Evolutionary conservation across 2,113 vertebrate species (phyloP), one percentile per base, ranked within the genome.

Genomic region (Choloepus hoffmanni): DNA sequence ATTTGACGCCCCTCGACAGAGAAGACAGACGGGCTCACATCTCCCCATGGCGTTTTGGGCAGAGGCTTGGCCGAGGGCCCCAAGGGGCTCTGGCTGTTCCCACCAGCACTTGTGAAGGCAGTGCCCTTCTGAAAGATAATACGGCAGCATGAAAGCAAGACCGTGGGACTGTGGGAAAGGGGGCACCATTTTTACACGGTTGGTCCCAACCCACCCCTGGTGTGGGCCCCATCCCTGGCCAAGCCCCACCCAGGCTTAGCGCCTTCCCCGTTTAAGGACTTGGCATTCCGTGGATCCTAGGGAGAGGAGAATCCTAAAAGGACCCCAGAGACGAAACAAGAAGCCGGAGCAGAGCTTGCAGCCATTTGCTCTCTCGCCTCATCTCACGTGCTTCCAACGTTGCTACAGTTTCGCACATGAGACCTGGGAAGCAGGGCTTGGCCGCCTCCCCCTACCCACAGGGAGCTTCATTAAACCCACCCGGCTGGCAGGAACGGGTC

Each of bases 381-480:
- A 3, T 13, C 8, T 82, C 67, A 18, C 5, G n/a, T 70, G 62
- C 26, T 87, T 73, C 30, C 28, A 26, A 48, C 33, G 15, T 15
- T 23, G 36, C n/a, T 73, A 28, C 12, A 11, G 3, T 19, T 55
- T n/a, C 3, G 73, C 26, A 60, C 21, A 58, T 3, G 63, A 12
- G 3, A 23, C 0, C 1, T 0, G 14, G 18, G 48, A 21, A 2
- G 58, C 43, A 2, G 0, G 1, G 62, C 15, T 53, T 55, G 13
- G 9, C 33, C 1, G 13, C 30, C 7, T 24, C n/a, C 4, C 5
- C 0, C 4, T 1, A 3, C 70, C 36, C 24, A 18, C 18, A 1
- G 28, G 13, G 15, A 58, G 3, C 33, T 33, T 68, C 43, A 36
- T 15, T 8, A 11, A 13, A 9, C 50, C 19, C 58, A 2, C 26